These are phyloP conservation scores for Polymixis lichenea DNA, from an alignment of 2,888 invertebrate species.

Conservation along the genomic window DNA sequence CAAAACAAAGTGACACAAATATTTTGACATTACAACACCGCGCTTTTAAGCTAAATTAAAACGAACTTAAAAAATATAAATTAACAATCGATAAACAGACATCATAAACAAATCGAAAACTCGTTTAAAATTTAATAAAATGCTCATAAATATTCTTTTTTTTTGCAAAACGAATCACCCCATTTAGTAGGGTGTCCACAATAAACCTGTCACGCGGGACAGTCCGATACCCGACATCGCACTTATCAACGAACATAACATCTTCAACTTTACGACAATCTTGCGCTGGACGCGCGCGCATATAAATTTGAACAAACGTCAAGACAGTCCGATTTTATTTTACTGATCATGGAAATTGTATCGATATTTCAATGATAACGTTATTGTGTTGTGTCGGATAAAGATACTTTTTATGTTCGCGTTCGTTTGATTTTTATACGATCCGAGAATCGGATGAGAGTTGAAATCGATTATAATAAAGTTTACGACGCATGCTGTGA, in stretches of 20 bases:
- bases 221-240: conserved; percentile 85
- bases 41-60: conserved; percentile 54
- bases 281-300: conserved; percentile 80
- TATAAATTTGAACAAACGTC: conserved; percentile 88
- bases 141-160: conserved; percentile 67
- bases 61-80: conserved; percentile 46
- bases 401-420: conserved; percentile 85
- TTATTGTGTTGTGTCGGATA: conserved; percentile 81
- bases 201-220: conserved; percentile 87
- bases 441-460: conserved; percentile 72
- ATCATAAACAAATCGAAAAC: conserved; percentile 64
- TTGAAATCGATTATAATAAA: conserved; percentile 75
- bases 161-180: conserved; percentile 79
- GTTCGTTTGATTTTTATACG: conserved; percentile 83
- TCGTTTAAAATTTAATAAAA: conserved; percentile 66
- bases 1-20: conserved; percentile 29
- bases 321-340: conserved; percentile 86
- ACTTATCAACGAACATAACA: conserved; percentile 89
- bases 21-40: conserved; percentile 38
- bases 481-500: conserved; percentile 67
- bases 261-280: conserved; percentile 89
- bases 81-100: conserved; percentile 58
- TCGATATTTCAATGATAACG: conserved; percentile 89
- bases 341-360: conserved; percentile 89
- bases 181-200: conserved; percentile 87